Evolutionary conservation across 2,113 vertebrate species (phyloP), one percentile per base, ranked within the genome.

Genomic region (Passerina amoena): DNA sequence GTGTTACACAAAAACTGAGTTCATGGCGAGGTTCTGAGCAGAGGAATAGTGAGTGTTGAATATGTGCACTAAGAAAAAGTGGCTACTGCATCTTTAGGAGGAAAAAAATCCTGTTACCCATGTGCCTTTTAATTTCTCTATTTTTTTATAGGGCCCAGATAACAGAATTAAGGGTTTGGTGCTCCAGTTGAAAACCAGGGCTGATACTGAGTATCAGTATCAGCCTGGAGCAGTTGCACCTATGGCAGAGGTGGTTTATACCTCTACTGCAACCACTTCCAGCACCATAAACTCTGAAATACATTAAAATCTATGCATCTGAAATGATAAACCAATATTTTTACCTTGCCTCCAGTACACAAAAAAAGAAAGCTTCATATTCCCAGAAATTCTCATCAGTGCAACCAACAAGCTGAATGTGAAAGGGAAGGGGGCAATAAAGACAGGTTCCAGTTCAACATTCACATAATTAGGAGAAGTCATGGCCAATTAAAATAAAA

Each of bases 31-130:
- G 33, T 48, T 69, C 28, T 10, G 25, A 86, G 38, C 19, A 17
- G 79, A 45, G 64, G 37, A 68, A 11, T 2, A 33, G 44, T 0
- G 4, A 69, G 25, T 13, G 11, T 53, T 21, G n/a, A 65, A 33
- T 18, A 23, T 0, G 1, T 28, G 24, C 37, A 4, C 40, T 69
- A 11, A 27, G 37, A 21, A 86, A 31, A 31, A 61, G 27, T 4
- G 18, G 9, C 50, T 82, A 7, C 30, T 82, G 57, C 30, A 2
- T 30, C 40, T 86, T 64, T 33, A 60, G 72, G 54, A 19, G 13
- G 3, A 10, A 10, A 25, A 6, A 21, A 72, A 47, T 6, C 7
- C 28, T 1, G 0, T 35, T 53, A 33, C 5, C 17, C 23, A 2
- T 1, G 4, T 72, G 27, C 45, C 54, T 61, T 35, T 14, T 40